These are phyloP conservation scores for Microplitis mediator DNA, from an alignment of 1,140 invertebrate genomes.

Conservation along the genomic window DNA sequence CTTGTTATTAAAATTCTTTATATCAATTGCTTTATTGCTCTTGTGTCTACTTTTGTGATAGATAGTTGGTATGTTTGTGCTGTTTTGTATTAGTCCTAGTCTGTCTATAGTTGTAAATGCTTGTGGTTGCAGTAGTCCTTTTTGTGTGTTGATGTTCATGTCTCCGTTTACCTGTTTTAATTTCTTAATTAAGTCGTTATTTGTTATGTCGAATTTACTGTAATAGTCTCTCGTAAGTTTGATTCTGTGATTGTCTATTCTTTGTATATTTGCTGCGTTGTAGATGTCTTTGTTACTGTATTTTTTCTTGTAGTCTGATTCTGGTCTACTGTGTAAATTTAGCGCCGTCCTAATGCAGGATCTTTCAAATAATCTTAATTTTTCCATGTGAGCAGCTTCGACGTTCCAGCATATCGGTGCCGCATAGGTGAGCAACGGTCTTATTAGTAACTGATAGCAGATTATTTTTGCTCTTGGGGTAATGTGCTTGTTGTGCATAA, in stretches of 20 bases:
- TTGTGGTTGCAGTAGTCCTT: slow-evolving; percentile 3
- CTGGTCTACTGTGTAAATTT: background rate
- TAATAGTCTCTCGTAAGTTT: slow-evolving; percentile 22
- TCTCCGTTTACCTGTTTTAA: background rate
- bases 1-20: no score
- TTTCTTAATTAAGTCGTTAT: background rate
- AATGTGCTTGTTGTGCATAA: background rate
- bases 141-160: background rate
- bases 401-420: background rate
- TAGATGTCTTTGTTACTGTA: slow-evolving; percentile 21
- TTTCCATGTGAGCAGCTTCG: background rate
- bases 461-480: background rate
- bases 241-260: slow-evolving; percentile 19
- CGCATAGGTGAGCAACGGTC: slow-evolving; percentile 8
- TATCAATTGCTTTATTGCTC: no score
- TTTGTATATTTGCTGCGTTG: background rate
- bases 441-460: slow-evolving; percentile 8
- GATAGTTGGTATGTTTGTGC: background rate
- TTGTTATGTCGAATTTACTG: background rate
- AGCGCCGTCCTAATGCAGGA: background rate
- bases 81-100: background rate
- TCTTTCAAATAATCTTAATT: background rate
- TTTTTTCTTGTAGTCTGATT: background rate
- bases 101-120: slow-evolving; percentile 10
- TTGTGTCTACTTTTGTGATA: background rate